Percentiles rank a stretch among this genome's conserved stretches.
Conservation (phyloP, 1,140 invertebrate species). For the Eupeodes corollae region DNA sequence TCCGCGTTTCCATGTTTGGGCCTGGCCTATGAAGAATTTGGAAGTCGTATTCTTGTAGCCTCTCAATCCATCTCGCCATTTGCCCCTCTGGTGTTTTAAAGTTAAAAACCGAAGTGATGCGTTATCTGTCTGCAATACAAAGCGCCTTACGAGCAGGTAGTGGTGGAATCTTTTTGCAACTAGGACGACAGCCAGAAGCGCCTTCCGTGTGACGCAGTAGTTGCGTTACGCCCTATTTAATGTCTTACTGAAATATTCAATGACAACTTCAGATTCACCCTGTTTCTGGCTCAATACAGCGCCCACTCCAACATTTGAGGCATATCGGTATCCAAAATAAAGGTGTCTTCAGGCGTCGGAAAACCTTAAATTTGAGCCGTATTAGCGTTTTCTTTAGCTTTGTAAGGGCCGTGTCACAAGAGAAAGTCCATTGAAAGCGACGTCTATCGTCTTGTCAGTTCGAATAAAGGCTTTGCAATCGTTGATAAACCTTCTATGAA, state of each 20-base stretch:
- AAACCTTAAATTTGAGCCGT: not conserved
- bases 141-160: not conserved
- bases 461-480: not conserved
- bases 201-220: slow-evolving; percentile 17
- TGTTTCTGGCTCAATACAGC: slow-evolving; percentile 14
- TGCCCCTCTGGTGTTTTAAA: not conserved
- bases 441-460: not conserved
- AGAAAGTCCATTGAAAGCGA: not conserved
- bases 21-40: not conserved
- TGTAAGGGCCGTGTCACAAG: not conserved
- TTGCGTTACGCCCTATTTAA: slow-evolving; percentile 27
- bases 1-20: not conserved
- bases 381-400: not conserved
- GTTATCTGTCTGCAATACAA: not conserved
- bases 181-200: slow-evolving; percentile 15
- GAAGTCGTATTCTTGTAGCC: not conserved
- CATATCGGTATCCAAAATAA: slow-evolving; percentile 19
- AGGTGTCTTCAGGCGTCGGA: slow-evolving; percentile 1
- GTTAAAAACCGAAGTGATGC: not conserved
- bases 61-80: not conserved
- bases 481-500: slow-evolving; percentile 1
- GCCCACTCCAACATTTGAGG: slow-evolving; percentile 11
- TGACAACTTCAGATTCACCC: slow-evolving; percentile 11
- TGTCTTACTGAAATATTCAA: slow-evolving; percentile 24
- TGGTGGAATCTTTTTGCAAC: slow-evolving; percentile 2